Conservation (phyloP, 35 echinoderm and acorn worm genomes). For the Ophiothrix spiculata region DNA sequence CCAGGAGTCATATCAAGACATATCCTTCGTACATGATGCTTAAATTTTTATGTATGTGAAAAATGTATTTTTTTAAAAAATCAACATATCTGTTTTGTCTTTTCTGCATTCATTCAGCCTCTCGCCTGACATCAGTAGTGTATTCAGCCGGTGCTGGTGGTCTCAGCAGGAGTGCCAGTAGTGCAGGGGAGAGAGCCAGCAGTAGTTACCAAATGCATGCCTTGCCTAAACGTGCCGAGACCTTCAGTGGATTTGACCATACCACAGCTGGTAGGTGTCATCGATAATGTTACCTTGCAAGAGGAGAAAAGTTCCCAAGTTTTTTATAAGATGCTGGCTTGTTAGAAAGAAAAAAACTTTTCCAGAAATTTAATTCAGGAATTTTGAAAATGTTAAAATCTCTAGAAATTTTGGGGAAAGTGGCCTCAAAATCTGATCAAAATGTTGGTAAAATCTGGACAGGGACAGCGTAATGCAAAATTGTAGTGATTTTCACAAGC, state of each 20-base stretch:
- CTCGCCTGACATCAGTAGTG: conserved; percentile 39
- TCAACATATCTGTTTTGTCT: background rate
- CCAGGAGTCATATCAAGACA: too few species aligned
- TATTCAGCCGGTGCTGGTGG: conserved; percentile 27
- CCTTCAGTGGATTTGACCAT: conserved; percentile 89
- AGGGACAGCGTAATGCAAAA: too few species aligned
- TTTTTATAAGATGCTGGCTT: too few species aligned
- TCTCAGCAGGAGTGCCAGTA: conserved; percentile 72
- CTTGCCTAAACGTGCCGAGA: conserved; percentile 86
- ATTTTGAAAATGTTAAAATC: too few species aligned
- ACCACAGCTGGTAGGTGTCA: conserved; percentile 34
- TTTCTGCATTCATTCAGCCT: conserved; percentile 7
- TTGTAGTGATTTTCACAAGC: too few species aligned
- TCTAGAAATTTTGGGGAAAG: too few species aligned
- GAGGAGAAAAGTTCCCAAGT: background rate
- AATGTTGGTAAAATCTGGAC: too few species aligned
- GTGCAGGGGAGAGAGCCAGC: conserved; percentile 78
- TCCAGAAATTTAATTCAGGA: too few species aligned
- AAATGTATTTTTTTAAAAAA: too few species aligned
- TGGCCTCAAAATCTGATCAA: too few species aligned
- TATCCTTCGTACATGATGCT: background rate
- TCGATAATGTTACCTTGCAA: background rate
- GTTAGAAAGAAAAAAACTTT: too few species aligned
- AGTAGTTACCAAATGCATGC: conserved; percentile 21
- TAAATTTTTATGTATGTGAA: background rate